phyloP scores from a whole-genome alignment of 2,797 vertebrate genomes.

The Rhyacichthys aspro region DNA sequence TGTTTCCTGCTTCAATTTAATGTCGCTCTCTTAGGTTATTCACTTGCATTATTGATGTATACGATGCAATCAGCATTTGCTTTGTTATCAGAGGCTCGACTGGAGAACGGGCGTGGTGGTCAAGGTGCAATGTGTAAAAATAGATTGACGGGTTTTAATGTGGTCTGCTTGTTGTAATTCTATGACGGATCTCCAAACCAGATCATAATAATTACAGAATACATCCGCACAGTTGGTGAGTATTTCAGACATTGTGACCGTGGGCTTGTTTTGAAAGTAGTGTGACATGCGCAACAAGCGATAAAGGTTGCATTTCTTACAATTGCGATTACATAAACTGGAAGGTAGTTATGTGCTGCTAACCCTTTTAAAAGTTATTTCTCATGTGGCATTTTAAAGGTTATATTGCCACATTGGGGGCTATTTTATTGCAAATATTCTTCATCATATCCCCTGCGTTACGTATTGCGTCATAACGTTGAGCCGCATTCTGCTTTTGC shows the following conservation, averaged over 20 bases:
- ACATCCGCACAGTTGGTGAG: no score
- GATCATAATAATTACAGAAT: not conserved
- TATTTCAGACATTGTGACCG: not conserved
- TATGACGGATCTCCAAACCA: conserved; percentile 14
- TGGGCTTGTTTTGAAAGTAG: conserved; percentile 19
- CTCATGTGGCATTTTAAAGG: not conserved
- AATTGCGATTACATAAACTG: conserved; percentile 47
- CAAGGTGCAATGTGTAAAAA: conserved; percentile 55
- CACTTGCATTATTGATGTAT: not conserved
- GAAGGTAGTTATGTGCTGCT: conserved; percentile 15
- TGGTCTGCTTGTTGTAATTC: conserved; percentile 45
- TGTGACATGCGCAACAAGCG: conserved; percentile 67
- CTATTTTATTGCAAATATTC: not conserved
- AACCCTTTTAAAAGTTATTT: not conserved
- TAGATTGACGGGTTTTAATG: conserved; percentile 52
- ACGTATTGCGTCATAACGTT: conserved; percentile 69
- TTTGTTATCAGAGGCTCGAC: conserved; percentile 20
- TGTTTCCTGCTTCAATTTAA: not conserved
- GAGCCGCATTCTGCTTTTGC: conserved; percentile 75
- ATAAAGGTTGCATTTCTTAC: conserved; percentile 22
- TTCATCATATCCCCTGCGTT: conserved; percentile 48
- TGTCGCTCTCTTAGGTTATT: not conserved
- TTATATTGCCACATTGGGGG: conserved; percentile 8
- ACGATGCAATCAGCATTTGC: conserved; percentile 12
- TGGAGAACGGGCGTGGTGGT: conserved; percentile 63